A percentile compares a stretch with the other conserved stretches of the same genome.
Conservation (phyloP, 1,140 invertebrate genomes). For the Drosophila littoralis region DNA sequence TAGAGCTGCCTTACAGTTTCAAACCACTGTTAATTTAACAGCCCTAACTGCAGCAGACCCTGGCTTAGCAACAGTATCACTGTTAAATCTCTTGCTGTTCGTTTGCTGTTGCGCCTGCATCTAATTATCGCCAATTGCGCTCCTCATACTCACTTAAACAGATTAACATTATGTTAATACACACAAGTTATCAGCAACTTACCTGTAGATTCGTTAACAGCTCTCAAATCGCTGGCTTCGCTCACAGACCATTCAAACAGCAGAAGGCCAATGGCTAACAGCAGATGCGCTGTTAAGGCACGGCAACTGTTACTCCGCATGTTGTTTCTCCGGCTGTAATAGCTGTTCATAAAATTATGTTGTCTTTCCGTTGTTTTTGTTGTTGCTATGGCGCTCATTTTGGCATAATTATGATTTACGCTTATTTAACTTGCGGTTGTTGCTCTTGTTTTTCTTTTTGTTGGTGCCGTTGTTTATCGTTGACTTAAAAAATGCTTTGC, state of each 20-base stretch:
- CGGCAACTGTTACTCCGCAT: conserved; percentile 33
- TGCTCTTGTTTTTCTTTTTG: conserved; percentile 38
- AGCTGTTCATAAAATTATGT: conserved; percentile 31
- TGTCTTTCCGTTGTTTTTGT: conserved; percentile 29
- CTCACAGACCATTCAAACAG: conserved; percentile 13
- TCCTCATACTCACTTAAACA: neutral
- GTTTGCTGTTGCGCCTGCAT: neutral
- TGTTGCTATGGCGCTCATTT: conserved; percentile 53
- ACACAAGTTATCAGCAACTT: neutral
- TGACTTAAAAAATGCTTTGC: conserved; percentile 28
- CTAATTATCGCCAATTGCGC: neutral
- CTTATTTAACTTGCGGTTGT: conserved; percentile 65
- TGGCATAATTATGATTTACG: conserved; percentile 74
- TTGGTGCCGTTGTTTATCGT: conserved; percentile 9
- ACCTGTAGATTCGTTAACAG: conserved; percentile 10
- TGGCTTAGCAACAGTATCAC: neutral
- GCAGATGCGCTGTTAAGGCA: conserved; percentile 35
- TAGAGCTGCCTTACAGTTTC: neutral
- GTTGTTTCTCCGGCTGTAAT: conserved; percentile 19
- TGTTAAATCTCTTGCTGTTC: neutral
- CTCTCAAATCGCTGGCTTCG: conserved; percentile 12
- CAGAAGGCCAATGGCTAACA: conserved; percentile 42
- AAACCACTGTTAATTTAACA: neutral
- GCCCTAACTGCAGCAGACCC: neutral
- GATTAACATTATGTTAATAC: neutral